These are phyloP conservation scores for Acromyrmex heyeri DNA, from an alignment of 1,140 invertebrate genomes.

Conservation along the genomic window DNA sequence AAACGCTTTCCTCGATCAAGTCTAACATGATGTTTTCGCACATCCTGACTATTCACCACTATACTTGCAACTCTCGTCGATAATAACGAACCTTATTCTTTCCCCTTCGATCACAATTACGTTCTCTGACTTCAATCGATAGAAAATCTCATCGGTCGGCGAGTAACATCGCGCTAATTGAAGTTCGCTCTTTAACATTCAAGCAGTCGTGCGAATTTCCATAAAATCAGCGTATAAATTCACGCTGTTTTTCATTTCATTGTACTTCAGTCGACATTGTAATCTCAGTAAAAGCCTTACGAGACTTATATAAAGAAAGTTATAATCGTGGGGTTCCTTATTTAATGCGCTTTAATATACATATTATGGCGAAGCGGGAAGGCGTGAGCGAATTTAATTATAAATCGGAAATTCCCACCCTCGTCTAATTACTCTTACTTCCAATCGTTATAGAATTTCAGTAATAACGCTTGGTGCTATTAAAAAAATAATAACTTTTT, in stretches of 20 bases:
- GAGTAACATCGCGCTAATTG: constrained; percentile 9
- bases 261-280: constrained; percentile 23
- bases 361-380: background rate
- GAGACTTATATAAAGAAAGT: constrained; percentile 43
- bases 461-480: background rate
- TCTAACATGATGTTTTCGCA: background rate
- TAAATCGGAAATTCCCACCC: constrained; percentile 1
- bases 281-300: constrained; percentile 17
- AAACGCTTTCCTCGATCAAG: background rate
- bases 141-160: constrained; percentile 19
- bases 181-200: constrained; percentile 27
- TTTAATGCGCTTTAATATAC: background rate
- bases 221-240: background rate
- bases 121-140: background rate
- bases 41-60: background rate
- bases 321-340: background rate
- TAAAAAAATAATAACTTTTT: constrained; percentile 11
- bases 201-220: constrained; percentile 22
- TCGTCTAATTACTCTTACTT: constrained; percentile 1
- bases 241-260: constrained; percentile 44
- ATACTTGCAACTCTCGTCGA: constrained; percentile 13
- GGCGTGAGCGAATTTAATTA: background rate
- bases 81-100: background rate
- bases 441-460: background rate
- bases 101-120: background rate